Conservation (phyloP, 2,888 invertebrate genomes). For the Hipparchia semele region DNA sequence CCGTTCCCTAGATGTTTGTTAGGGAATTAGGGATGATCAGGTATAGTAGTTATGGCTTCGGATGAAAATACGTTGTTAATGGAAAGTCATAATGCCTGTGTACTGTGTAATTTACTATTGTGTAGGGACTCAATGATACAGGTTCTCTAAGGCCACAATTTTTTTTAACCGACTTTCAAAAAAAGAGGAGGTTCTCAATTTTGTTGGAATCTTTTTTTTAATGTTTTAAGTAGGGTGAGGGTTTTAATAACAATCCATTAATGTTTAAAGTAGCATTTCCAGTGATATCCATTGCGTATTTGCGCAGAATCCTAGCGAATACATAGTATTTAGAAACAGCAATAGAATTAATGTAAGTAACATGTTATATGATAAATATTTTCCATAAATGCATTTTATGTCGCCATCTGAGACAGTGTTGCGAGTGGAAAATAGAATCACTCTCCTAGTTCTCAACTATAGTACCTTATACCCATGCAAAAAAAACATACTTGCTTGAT, state of each 20-base stretch:
- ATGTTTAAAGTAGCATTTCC: too few relatives aligned
- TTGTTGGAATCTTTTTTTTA: too few relatives aligned
- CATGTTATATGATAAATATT: background rate
- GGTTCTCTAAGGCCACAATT: too few relatives aligned
- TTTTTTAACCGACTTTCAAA: too few relatives aligned
- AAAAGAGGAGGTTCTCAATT: too few relatives aligned
- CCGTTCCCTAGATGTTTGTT: slow-evolving; percentile 16
- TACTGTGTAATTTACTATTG: too few relatives aligned
- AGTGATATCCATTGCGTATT: background rate
- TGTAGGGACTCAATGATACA: too few relatives aligned
- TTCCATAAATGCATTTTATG: background rate
- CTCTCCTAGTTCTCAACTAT: too few relatives aligned
- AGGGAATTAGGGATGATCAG: background rate
- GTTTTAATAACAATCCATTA: too few relatives aligned
- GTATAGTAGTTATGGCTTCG: background rate
- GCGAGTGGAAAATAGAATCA: background rate
- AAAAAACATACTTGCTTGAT: too few relatives aligned
- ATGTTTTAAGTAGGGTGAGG: too few relatives aligned
- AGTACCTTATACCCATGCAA: too few relatives aligned
- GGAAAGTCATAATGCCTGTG: background rate
- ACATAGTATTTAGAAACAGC: background rate
- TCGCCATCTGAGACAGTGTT: background rate
- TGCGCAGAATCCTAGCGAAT: background rate
- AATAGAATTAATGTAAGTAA: background rate
- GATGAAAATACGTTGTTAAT: background rate